These are phyloP conservation scores for Calameuta filiformis DNA, from an alignment of 2,888 invertebrate species.

Conservation along the genomic window DNA sequence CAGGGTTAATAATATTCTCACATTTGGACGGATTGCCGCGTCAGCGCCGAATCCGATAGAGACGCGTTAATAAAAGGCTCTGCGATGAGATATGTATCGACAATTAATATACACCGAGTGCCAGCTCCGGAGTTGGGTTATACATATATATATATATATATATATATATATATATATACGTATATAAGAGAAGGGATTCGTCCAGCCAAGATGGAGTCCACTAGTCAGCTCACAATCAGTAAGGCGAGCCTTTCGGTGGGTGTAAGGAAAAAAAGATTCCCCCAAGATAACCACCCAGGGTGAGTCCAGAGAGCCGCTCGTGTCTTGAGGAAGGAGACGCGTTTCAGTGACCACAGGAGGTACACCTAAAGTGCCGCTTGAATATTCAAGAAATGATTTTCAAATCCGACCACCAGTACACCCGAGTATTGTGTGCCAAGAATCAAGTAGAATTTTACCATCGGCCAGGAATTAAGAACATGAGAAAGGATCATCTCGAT, in stretches of 20 bases:
- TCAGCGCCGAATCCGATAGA: conserved; percentile 37
- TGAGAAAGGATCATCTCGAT: neutral
- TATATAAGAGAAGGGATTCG: neutral
- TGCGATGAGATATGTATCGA: conserved; percentile 39
- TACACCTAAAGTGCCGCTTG: neutral
- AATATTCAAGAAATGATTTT: neutral
- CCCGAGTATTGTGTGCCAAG: neutral
- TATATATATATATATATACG: neutral
- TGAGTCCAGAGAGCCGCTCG: conserved; percentile 14
- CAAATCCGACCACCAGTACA: neutral
- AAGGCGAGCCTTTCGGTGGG: conserved; percentile 7
- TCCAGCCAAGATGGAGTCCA: neutral
- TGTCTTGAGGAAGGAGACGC: neutral
- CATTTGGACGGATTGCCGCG: conserved; percentile 46
- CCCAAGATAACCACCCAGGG: conserved; percentile 36
- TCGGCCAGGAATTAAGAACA: neutral
- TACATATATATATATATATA: neutral
- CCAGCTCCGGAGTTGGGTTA: conserved; percentile 1
- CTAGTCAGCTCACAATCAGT: neutral
- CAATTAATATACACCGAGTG: conserved; percentile 40
- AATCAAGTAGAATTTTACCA: neutral
- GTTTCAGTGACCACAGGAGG: neutral
- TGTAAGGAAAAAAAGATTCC: conserved; percentile 27
- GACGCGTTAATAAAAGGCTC: conserved; percentile 36
- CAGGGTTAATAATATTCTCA: conserved; percentile 52